These are phyloP conservation scores for Pangasius sanitwongsei DNA, from an alignment of 2,797 vertebrate genomes.

Conservation along the genomic window DNA sequence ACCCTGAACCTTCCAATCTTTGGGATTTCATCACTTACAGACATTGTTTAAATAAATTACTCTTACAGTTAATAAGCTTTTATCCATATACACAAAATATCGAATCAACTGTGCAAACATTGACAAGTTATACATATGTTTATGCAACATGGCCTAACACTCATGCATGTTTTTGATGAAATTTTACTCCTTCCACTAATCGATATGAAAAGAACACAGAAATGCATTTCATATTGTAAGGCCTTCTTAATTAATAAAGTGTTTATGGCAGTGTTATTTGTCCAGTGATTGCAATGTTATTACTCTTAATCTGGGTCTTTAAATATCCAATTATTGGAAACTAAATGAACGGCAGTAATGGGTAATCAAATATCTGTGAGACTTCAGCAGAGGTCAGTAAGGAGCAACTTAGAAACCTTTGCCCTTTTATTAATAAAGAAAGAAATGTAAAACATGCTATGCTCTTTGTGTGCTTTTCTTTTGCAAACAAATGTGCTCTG, in stretches of 20 bases:
- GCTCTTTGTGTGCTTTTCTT: slow-evolving; percentile 51
- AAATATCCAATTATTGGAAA: slow-evolving; percentile 5
- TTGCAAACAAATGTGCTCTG: slow-evolving; percentile 44
- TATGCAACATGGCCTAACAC: slow-evolving; percentile 29
- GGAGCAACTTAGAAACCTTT: slow-evolving; percentile 22
- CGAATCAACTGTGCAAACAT: slow-evolving; percentile 7
- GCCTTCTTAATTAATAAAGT: slow-evolving; percentile 44
- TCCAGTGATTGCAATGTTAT: slow-evolving; percentile 31
- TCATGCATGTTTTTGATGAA: neutral
- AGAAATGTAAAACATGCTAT: slow-evolving; percentile 3
- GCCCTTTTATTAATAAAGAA: slow-evolving; percentile 3
- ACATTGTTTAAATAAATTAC: slow-evolving; percentile 27
- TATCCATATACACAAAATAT: neutral
- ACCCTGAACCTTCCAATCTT: slow-evolving; percentile 40
- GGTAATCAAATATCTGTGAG: neutral
- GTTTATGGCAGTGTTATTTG: slow-evolving; percentile 50
- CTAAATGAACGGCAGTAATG: slow-evolving; percentile 10
- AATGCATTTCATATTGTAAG: slow-evolving; percentile 28
- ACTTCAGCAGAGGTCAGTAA: slow-evolving; percentile 24
- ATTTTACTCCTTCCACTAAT: slow-evolving; percentile 12
- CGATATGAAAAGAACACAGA: slow-evolving; percentile 41
- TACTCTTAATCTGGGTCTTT: slow-evolving; percentile 11
- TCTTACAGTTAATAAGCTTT: neutral
- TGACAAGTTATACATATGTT: slow-evolving; percentile 27
- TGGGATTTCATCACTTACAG: slow-evolving; percentile 27